Conservation (phyloP, 2,797 vertebrate genomes). For the Lepus townsendii region DNA sequence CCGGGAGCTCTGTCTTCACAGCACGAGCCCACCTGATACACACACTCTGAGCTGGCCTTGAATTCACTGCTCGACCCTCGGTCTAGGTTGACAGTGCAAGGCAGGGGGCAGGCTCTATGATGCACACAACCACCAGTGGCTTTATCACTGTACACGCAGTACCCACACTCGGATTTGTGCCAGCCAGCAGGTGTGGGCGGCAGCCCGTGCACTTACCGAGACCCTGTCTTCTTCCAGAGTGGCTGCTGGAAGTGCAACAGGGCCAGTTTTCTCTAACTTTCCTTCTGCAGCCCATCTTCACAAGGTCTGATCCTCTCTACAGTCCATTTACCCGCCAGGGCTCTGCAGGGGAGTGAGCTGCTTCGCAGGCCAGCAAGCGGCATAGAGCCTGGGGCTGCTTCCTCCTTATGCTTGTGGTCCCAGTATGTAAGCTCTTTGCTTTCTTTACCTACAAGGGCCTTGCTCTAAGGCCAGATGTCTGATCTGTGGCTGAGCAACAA, state of each 20-base stretch:
- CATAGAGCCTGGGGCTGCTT: neutral
- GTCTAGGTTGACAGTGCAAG: neutral
- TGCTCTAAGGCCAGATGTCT: neutral
- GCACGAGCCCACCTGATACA: rapidly evolving
- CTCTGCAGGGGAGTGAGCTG: neutral
- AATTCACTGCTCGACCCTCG: rapidly evolving
- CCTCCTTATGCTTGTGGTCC: rapidly evolving
- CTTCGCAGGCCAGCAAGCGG: neutral
- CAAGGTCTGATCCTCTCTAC: neutral
- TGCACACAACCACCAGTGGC: no score
- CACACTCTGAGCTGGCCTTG: no score
- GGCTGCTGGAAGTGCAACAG: rapidly evolving
- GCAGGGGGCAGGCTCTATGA: rapidly evolving
- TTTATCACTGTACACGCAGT: rapidly evolving
- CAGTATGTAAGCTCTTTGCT: neutral
- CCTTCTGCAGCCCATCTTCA: neutral
- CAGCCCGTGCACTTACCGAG: neutral
- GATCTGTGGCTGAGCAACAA: neutral
- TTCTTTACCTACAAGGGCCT: neutral
- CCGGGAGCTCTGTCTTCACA: no score
- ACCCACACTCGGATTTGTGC: rapidly evolving
- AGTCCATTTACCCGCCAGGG: no score
- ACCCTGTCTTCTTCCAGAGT: rapidly evolving
- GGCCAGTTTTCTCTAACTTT: neutral
- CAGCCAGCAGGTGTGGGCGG: rapidly evolving